Percentiles rank a stretch among this genome's conserved stretches.
Conservation (phyloP, 2,797 vertebrate species). For the Clarias platycephalus region DNA sequence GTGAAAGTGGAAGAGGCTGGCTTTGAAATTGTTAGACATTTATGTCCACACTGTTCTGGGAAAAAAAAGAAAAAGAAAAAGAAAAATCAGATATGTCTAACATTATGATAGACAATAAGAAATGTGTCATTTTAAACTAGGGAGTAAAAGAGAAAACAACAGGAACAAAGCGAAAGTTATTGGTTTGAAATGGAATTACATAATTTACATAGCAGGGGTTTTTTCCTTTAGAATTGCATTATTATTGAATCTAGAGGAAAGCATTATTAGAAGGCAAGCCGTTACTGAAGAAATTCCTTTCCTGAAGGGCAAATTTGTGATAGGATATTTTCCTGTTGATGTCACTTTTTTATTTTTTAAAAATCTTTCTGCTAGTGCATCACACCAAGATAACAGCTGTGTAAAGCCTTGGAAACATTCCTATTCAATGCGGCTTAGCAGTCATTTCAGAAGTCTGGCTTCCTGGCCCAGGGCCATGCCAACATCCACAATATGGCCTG, state of each 20-base stretch:
- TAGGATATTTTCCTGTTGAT: not conserved
- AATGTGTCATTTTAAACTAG: not conserved
- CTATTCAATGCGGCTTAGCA: not conserved
- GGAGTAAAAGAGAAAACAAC: not conserved
- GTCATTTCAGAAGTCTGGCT: not conserved
- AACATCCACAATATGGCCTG: conserved; percentile 9
- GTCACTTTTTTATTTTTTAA: not conserved
- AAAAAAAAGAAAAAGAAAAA: not conserved
- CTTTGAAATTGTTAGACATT: not conserved
- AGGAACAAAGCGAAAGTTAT: not conserved
- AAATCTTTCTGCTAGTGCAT: not conserved
- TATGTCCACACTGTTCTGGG: not conserved
- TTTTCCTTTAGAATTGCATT: not conserved
- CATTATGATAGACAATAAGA: not conserved
- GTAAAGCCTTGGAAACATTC: not conserved
- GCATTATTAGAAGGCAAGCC: not conserved
- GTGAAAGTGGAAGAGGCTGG: not conserved
- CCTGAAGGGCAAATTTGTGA: conserved; percentile 12
- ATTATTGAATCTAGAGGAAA: conserved; percentile 5
- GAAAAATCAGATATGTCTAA: not conserved
- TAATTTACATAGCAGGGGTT: not conserved
- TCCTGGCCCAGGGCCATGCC: not conserved
- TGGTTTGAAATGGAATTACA: not conserved
- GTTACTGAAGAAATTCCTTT: conserved; percentile 1
- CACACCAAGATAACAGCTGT: not conserved